phyloP scores from a whole-genome alignment of 2,888 invertebrate genomes.

The Eupithecia inturbata region DNA sequence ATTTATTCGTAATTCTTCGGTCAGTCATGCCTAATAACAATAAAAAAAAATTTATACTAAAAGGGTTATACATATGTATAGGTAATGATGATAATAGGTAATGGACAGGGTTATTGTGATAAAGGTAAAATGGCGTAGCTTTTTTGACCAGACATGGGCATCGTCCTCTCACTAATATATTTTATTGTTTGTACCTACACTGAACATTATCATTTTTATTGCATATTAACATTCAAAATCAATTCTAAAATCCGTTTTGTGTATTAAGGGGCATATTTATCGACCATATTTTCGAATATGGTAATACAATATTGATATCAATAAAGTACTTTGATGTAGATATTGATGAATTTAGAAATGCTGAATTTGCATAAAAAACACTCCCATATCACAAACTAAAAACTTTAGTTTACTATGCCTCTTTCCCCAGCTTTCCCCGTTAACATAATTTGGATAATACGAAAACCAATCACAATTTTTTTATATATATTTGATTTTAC shows the following conservation, averaged over 20 bases:
- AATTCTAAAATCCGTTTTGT: conserved; percentile 14
- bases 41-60: too few species aligned
- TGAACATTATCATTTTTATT: conserved; percentile 15
- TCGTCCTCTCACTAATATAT: conserved; percentile 15
- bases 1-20: too few species aligned
- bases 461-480: background rate
- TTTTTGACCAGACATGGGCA: conserved; percentile 11
- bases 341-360: background rate
- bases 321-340: conserved; percentile 10
- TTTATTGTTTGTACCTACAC: background rate
- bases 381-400: background rate
- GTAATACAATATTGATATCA: conserved; percentile 22
- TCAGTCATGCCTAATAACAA: too few species aligned
- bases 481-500: too few species aligned
- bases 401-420: background rate
- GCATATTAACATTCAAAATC: conserved; percentile 14
- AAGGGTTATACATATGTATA: too few species aligned
- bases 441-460: background rate
- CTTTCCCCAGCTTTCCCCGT: background rate
- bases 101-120: background rate
- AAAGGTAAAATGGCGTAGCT: background rate
- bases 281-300: conserved; percentile 35
- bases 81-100: background rate
- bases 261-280: conserved; percentile 30
- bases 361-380: conserved; percentile 3